Conservation (phyloP, 2,113 vertebrate genomes). For the Rhineura floridana region DNA sequence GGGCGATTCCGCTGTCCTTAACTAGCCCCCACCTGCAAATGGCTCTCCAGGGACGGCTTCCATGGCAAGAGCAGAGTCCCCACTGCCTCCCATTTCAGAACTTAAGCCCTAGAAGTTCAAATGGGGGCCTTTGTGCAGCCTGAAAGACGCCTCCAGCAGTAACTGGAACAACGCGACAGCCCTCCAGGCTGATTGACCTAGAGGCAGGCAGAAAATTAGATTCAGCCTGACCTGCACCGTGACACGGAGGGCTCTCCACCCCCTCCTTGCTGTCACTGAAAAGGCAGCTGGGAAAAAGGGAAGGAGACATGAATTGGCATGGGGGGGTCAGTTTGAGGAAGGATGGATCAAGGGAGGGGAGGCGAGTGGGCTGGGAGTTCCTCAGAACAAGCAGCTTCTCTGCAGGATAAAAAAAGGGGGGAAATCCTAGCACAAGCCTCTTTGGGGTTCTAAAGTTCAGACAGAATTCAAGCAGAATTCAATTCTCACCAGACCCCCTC, state of each 20-base stretch:
- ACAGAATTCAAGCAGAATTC: too few relatives aligned
- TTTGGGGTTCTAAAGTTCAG: too few relatives aligned
- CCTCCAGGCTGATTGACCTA: background rate
- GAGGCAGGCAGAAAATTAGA: constrained; percentile 15
- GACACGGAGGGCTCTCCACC: background rate
- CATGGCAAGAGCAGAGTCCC: too few relatives aligned
- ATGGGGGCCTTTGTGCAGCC: background rate
- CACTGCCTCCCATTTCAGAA: background rate
- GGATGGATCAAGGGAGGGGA: background rate
- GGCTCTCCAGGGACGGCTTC: background rate
- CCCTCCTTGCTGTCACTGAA: background rate
- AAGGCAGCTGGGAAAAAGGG: background rate
- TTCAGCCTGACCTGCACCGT: background rate
- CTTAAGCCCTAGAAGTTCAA: background rate
- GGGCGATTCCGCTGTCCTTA: too few relatives aligned
- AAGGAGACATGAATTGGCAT: background rate
- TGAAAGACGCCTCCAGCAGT: background rate
- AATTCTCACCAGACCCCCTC: too few relatives aligned
- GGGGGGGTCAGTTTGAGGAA: background rate
- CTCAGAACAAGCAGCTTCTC: background rate
- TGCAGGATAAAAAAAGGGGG: background rate
- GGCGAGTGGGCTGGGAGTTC: background rate
- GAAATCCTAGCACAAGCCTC: background rate
- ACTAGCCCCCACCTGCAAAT: too few relatives aligned
- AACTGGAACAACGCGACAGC: background rate